Base-by-base conservation (phyloP, 2,797 vertebrate species). In the Acipenser transmontanus region DNA sequence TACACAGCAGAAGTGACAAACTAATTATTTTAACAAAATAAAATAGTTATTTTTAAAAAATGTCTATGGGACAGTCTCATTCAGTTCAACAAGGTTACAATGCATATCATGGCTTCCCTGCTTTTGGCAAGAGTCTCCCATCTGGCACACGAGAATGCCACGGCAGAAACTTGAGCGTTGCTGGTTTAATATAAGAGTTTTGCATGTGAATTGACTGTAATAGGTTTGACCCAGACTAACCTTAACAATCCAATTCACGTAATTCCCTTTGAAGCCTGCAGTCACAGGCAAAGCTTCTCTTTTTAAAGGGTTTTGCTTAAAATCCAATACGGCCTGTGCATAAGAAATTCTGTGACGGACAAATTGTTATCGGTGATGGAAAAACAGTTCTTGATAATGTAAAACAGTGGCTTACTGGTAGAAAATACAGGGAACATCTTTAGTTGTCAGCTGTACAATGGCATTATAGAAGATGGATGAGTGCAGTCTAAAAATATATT, bases 191-290 rank as follows among this genome's bases (percentile, higher is more conserved):
- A 82, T 78, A 87, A 88, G 84, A 84, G 86, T 80, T 89, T 88
- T 84, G 85, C 76, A 85, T 87, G 80, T 84, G 82, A 94, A 89
- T 79, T 75, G 76, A 87, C 82, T 82, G 84, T 89, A 93, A 91
- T 87, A 89, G 91, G 88, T 88, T 91, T 90, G 89, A 94, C 87
- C 85, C 81, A 83, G 81, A 87, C 80, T 90, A 91, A 92, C 82
- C 86, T 89, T 77, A 77, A 80, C 84, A 93, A 93, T 91, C 88
- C 87, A 91, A 89, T 90, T 86, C 83, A 83, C 84, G 85, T 89
- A 88, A 89, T 87, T 88, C 82, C 82, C 76, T 87, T 82, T 85
- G 80, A 87, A 83, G 84, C 73, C 80, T 80, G 76, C 74, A 80
- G 79, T 66, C 69, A 77, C 71, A 72, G 72, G 66, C 70, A 57